phyloP scores from a whole-genome alignment of 2,113 vertebrate species.

The Gambusia holbrooki region DNA sequence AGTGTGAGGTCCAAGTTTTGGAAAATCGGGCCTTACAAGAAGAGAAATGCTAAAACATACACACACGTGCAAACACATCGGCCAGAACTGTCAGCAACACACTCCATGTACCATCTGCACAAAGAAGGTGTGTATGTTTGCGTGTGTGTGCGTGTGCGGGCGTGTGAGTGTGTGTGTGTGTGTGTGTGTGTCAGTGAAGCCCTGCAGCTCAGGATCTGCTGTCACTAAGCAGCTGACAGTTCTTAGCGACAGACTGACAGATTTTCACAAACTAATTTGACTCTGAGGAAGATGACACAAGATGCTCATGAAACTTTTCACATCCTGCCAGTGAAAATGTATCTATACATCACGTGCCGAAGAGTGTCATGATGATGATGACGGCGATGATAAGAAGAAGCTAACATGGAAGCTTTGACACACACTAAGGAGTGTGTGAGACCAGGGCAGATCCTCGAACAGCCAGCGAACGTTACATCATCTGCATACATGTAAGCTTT shows the following conservation, averaged over 20 bases:
- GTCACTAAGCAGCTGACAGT: slow-evolving; percentile 75
- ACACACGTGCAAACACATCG: too few species aligned
- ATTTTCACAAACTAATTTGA: slow-evolving; percentile 71
- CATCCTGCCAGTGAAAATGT: slow-evolving; percentile 14
- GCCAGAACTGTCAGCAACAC: too few species aligned
- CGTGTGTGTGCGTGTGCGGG: slow-evolving; percentile 33
- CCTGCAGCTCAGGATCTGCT: slow-evolving; percentile 71
- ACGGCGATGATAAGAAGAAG: not conserved
- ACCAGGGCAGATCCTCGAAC: too few species aligned
- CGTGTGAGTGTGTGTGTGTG: slow-evolving; percentile 45
- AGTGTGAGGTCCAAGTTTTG: too few species aligned
- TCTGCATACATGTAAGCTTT: not conserved
- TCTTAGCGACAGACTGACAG: slow-evolving; percentile 66
- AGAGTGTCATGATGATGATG: not conserved
- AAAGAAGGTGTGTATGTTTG: too few species aligned
- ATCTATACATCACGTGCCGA: not conserved
- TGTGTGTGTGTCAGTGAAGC: slow-evolving; percentile 53
- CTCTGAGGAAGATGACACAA: slow-evolving; percentile 47
- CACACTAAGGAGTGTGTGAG: not conserved
- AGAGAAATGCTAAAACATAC: too few species aligned
- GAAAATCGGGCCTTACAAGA: too few species aligned
- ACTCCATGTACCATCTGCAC: too few species aligned
- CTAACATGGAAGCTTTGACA: too few species aligned
- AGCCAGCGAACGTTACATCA: not conserved
- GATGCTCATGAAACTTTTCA: slow-evolving; percentile 56